Conservation (phyloP, 23 tunicate genomes). For the Ascidia mentula region DNA sequence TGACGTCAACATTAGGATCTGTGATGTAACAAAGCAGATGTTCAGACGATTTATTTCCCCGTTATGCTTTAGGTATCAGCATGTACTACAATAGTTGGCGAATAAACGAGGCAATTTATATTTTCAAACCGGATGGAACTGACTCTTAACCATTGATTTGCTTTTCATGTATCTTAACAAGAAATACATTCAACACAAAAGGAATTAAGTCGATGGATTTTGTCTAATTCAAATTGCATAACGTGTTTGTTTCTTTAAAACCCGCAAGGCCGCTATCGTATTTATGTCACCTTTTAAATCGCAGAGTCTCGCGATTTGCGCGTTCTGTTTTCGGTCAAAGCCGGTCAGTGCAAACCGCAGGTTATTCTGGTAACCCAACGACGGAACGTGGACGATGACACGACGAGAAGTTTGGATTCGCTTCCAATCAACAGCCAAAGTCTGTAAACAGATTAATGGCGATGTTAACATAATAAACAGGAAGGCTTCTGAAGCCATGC, state of each 20-base stretch:
- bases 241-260: no score
- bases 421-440: conserved; percentile 71
- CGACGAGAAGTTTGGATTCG: conserved; percentile 50
- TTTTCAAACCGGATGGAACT: no score
- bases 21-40: not conserved
- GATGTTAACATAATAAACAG: not conserved
- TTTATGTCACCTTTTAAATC: conserved; percentile 90
- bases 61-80: no score
- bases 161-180: no score
- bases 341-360: conserved; percentile 49
- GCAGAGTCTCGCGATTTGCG: conserved; percentile 78
- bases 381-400: conserved; percentile 88
- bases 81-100: no score
- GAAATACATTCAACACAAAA: no score
- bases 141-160: no score
- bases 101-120: no score
- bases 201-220: no score
- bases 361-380: conserved; percentile 64
- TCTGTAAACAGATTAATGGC: conserved; percentile 34
- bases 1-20: conserved; percentile 91
- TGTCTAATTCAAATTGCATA: no score
- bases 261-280: no score
- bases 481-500: not conserved
- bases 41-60: no score
- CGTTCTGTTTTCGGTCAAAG: conserved; percentile 75